Evolutionary conservation across 2,113 vertebrate genomes (phyloP).

Genomic region (Mormyrus lacerda): DNA sequence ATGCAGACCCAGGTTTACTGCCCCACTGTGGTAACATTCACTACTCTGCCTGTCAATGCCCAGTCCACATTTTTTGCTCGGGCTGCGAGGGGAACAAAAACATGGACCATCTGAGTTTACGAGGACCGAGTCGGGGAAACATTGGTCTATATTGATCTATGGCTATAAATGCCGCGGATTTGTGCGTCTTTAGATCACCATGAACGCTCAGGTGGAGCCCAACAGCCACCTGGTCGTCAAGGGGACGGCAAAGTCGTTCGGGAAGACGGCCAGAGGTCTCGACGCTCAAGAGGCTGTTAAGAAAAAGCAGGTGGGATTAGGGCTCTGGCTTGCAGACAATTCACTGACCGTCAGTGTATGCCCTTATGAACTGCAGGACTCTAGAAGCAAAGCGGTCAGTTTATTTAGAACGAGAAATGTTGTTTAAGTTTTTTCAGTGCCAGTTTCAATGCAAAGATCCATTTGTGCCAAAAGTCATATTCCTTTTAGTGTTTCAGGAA

Average conservation of each 20-base stretch:
- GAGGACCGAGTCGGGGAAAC: background rate
- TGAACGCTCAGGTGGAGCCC: conserved; percentile 21
- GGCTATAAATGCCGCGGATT: background rate
- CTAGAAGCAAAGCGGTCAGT: background rate
- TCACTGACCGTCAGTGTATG: background rate
- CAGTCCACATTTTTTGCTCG: background rate
- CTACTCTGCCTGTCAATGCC: background rate
- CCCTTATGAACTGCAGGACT: background rate
- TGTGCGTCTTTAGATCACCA: background rate
- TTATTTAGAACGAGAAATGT: background rate
- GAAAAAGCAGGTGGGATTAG: conserved; percentile 79
- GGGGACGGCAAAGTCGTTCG: conserved; percentile 66
- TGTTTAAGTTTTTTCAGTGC: background rate
- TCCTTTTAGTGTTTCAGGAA: background rate
- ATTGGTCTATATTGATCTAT: background rate
- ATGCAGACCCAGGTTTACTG: no score
- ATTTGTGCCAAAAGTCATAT: background rate
- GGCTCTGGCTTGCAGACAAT: background rate
- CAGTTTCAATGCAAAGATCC: background rate
- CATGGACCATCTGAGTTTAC: background rate
- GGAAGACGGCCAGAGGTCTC: conserved; percentile 71
- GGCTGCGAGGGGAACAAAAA: background rate
- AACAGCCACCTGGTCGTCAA: conserved; percentile 72
- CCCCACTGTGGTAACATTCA: background rate
- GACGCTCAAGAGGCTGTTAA: conserved; percentile 84